Evolutionary conservation across 2,797 vertebrate species (phyloP), one percentile per base, ranked within the genome.

Genomic region (Myotis myotis): DNA sequence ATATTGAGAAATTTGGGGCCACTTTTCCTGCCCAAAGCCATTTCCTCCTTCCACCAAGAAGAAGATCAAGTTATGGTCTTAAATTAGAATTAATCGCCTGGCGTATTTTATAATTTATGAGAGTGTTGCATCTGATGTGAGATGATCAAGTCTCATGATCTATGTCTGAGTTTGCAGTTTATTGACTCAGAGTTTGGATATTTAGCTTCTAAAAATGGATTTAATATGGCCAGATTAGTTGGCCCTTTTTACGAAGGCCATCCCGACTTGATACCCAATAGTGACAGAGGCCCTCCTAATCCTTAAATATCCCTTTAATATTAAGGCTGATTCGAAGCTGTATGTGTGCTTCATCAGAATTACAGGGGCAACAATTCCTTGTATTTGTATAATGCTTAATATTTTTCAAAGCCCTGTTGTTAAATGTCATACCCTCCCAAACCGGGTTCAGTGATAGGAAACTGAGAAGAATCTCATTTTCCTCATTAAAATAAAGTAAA

Each of bases 351-450:
- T 96, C 87, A 85, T 92, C 89, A 96, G 95, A 94, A 94, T 96
- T 93, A 96, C 95, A 96, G 93, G 38, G 81, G 95, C 95, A 97
- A 95, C 96, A 97, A 97, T 88, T 96, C 96, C 95, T 93, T 57
- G 3, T 97, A 81, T 97, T 97, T 97, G 95, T 96, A 96, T 95
- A 97, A 97, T 94, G 93, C 94, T 96, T 97, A 97, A 97, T 97
- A 96, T 96, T 96, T 97, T 97, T 96, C 96, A 90, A 96, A 95
- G 96, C 95, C 91, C 94, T 97, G 93, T 96, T 97, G 89, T 92
- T 97, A 96, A 97, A 97, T 97, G 96, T 97, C 97, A 97, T 92
- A 62, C 82, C 88, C 95, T 97, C 96, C 97, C 96, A 96, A 96
- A 92, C 89, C n/a, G 47, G 60, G 87, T 94, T 81, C 79, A 1